phyloP scores from a whole-genome alignment of 23 tunicate species.

The Botrylloides violaceus region DNA sequence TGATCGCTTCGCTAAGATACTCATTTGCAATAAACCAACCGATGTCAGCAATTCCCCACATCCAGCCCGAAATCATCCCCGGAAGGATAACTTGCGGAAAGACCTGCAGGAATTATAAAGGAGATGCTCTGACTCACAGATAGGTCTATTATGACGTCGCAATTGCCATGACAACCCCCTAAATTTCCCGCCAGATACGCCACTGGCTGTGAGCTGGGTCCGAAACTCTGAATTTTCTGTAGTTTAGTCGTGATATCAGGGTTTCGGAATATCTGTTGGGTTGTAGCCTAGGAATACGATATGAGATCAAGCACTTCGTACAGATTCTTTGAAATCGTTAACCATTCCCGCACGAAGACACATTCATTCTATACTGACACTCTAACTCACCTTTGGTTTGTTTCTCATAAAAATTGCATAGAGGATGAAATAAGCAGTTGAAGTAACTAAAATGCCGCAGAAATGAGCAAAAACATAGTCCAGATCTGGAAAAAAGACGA shows the following conservation, averaged over 20 bases:
- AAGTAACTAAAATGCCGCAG: slow-evolving; percentile 61
- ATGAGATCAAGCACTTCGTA: not conserved
- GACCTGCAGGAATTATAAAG: slow-evolving; percentile 28
- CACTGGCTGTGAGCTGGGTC: too few relatives aligned
- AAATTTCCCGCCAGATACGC: too few relatives aligned
- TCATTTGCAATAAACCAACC: slow-evolving; percentile 89
- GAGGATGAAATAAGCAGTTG: slow-evolving; percentile 63
- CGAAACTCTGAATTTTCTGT: too few relatives aligned
- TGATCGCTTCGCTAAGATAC: slow-evolving; percentile 73
- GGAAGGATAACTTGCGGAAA: slow-evolving; percentile 77
- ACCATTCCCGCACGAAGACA: too few relatives aligned
- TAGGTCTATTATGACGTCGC: too few relatives aligned
- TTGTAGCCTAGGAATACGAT: too few relatives aligned
- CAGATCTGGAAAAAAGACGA: slow-evolving; percentile 40
- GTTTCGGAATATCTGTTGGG: too few relatives aligned
- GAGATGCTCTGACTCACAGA: not conserved
- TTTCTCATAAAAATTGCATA: slow-evolving; percentile 68
- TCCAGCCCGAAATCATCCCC: slow-evolving; percentile 66
- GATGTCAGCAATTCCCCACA: slow-evolving; percentile 94
- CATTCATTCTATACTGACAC: too few relatives aligned
- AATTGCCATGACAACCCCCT: too few relatives aligned
- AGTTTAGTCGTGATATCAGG: too few relatives aligned
- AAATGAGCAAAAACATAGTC: slow-evolving; percentile 94
- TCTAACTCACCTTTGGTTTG: slow-evolving; percentile 75
- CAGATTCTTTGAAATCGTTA: not conserved